Evolutionary conservation across 2,113 vertebrate species (phyloP).

Genomic region (Elachura formosa): DNA sequence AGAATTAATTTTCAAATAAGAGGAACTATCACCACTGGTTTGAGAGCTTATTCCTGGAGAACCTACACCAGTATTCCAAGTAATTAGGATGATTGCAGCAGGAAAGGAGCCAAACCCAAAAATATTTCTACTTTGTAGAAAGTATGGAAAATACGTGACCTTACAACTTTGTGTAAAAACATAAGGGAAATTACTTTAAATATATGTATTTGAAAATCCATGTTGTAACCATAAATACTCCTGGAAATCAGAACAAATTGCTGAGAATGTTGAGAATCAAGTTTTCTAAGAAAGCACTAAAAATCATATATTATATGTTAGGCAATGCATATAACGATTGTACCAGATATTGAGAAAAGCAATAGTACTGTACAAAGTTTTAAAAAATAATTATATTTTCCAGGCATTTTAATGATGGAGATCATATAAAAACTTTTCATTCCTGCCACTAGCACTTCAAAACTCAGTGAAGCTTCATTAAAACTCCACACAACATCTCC

Average conservation of each 20-base stretch:
- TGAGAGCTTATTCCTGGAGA: background rate
- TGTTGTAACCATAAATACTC: background rate
- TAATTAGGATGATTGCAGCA: background rate
- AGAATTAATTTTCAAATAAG: background rate
- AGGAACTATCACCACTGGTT: background rate
- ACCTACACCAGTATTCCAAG: background rate
- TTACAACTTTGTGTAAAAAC: background rate
- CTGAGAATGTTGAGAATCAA: background rate
- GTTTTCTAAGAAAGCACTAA: background rate
- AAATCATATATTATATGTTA: background rate
- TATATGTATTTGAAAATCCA: background rate
- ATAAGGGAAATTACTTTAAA: background rate
- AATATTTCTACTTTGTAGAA: background rate
- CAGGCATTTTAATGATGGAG: background rate
- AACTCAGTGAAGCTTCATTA: background rate
- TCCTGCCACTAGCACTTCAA: background rate
- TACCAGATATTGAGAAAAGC: background rate
- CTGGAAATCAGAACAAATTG: background rate
- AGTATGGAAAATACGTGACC: background rate
- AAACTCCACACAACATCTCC: conserved; percentile 50
- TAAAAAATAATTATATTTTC: background rate
- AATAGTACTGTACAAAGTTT: background rate
- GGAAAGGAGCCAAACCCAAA: background rate
- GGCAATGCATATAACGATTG: background rate
- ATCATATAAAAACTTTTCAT: background rate